Percentiles rank a stretch among this genome's conserved stretches.
These are phyloP conservation scores for Sebastes hopkinsi DNA, from an alignment of 2,797 vertebrate species.

Conservation along the genomic window DNA sequence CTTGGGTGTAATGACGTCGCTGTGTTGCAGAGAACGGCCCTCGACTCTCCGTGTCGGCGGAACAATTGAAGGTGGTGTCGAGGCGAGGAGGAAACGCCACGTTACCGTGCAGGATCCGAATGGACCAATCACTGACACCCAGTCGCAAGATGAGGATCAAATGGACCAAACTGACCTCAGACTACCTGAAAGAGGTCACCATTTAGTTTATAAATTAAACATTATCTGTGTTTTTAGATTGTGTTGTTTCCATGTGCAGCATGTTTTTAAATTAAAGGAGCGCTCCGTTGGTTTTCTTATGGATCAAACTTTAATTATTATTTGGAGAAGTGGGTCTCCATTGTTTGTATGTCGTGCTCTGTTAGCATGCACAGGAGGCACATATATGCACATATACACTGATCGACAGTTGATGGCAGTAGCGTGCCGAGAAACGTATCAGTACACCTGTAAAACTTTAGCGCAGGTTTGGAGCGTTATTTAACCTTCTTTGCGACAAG, in stretches of 20 bases:
- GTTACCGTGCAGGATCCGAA: slow-evolving; percentile 90
- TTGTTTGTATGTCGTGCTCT: not conserved
- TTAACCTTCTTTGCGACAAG: too few relatives aligned
- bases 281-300: not conserved
- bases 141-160: slow-evolving; percentile 93
- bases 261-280: not conserved
- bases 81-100: slow-evolving; percentile 90
- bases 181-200: slow-evolving; percentile 92
- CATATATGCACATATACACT: not conserved
- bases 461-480: too few relatives aligned
- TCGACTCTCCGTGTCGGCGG: slow-evolving; percentile 86
- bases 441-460: not conserved
- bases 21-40: slow-evolving; percentile 87
- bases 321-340: not conserved
- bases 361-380: too few relatives aligned
- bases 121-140: slow-evolving; percentile 81
- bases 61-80: slow-evolving; percentile 89
- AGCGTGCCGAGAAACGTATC: not conserved
- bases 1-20: not conserved
- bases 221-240: not conserved
- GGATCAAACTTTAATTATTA: not conserved
- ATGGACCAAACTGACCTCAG: slow-evolving; percentile 97
- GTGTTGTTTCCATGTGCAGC: not conserved
- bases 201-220: not conserved
- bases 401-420: not conserved